Evolutionary conservation across 2,888 invertebrate species (phyloP).

Genomic region (Drosophila testacea): DNA sequence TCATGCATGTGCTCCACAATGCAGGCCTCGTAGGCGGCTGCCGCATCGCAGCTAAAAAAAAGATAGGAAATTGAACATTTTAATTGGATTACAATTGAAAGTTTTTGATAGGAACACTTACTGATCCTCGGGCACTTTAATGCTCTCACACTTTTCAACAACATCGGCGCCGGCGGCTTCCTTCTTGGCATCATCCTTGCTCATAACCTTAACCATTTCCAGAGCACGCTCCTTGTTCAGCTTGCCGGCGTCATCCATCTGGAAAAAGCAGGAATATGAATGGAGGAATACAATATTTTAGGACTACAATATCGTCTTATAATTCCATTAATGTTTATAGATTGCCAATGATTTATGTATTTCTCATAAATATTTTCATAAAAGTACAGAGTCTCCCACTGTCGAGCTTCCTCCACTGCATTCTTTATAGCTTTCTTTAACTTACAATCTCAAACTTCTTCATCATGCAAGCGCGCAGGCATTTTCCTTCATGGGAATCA

Average conservation of each 20-base stretch:
- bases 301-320: too few relatives aligned
- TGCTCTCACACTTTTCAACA: constrained; percentile 65
- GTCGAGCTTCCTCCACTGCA: too few relatives aligned
- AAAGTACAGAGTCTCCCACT: too few relatives aligned
- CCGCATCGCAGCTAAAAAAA: constrained; percentile 78
- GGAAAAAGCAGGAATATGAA: not conserved
- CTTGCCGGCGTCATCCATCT: constrained; percentile 82
- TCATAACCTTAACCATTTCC: constrained; percentile 63
- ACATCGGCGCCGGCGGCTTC: constrained; percentile 59
- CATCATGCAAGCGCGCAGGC: constrained; percentile 82
- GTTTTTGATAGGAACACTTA: constrained; percentile 50
- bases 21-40: constrained; percentile 73
- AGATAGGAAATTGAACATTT: not conserved
- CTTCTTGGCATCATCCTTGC: constrained; percentile 70
- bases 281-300: too few relatives aligned
- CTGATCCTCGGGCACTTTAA: constrained; percentile 81
- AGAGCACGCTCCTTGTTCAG: constrained; percentile 68
- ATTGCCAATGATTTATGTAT: too few relatives aligned
- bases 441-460: constrained; percentile 82
- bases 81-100: not conserved
- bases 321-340: too few relatives aligned
- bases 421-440: not conserved
- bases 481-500: constrained; percentile 76
- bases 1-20: constrained; percentile 66
- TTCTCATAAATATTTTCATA: too few relatives aligned